phyloP scores from a whole-genome alignment of 2,113 vertebrate genomes.

The Morone chrysops region DNA sequence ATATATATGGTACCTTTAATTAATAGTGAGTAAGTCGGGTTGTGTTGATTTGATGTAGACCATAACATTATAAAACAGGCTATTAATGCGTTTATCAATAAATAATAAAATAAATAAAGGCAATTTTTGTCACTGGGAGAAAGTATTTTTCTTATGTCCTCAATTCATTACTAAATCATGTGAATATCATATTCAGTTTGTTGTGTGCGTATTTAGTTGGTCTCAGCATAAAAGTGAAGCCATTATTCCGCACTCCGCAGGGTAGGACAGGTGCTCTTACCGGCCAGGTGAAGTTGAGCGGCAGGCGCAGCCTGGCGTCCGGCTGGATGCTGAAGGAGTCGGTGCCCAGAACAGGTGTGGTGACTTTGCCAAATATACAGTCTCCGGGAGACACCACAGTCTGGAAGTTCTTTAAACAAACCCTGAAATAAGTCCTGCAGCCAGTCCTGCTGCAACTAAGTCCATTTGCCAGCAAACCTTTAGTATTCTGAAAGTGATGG shows the following conservation, averaged over 20 bases:
- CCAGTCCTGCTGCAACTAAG: constrained; percentile 79
- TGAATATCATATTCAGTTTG: background rate
- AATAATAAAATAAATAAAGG: background rate
- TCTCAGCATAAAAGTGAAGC: too few species aligned
- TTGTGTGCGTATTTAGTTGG: background rate
- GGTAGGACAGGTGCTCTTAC: constrained; percentile 84
- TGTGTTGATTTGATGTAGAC: background rate
- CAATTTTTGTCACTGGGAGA: background rate
- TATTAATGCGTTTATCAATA: background rate
- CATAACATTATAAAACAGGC: background rate
- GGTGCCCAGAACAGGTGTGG: constrained; percentile 91
- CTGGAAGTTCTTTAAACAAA: constrained; percentile 98
- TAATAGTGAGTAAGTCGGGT: background rate
- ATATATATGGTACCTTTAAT: background rate
- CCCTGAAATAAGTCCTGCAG: constrained; percentile 96
- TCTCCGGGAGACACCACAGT: constrained; percentile 88
- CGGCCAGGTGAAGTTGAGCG: constrained; percentile 98
- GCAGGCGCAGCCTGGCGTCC: constrained; percentile 86
- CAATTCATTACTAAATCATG: background rate
- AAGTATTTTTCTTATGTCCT: background rate
- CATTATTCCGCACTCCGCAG: background rate
- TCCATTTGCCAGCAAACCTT: constrained; percentile 89
- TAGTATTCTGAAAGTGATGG: constrained; percentile 93
- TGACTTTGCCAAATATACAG: constrained; percentile 91
- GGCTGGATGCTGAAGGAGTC: constrained; percentile 90